Evolutionary conservation across 2,113 vertebrate species (phyloP).

Genomic region (Otis tarda): DNA sequence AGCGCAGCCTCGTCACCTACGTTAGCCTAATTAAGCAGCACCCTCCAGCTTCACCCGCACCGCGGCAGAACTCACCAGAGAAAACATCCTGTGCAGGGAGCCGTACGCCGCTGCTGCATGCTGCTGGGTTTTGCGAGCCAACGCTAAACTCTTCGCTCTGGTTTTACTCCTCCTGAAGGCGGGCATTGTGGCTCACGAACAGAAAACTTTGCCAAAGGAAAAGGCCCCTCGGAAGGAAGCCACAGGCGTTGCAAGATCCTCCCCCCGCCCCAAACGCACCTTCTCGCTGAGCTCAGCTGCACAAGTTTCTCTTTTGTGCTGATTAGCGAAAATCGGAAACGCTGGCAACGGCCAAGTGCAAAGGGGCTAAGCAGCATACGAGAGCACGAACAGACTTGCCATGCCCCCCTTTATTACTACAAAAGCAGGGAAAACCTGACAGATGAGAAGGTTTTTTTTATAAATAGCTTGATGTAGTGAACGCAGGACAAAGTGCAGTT

Average conservation of each 20-base stretch:
- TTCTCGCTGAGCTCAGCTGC: neutral
- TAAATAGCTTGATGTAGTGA: neutral
- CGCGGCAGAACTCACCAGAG: constrained; percentile 70
- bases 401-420: neutral
- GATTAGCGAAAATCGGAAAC: neutral
- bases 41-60: neutral
- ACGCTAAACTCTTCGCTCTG: constrained; percentile 74
- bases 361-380: neutral
- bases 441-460: neutral
- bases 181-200: constrained; percentile 60
- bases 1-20: neutral
- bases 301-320: neutral
- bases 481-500: neutral
- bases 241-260: neutral
- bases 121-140: constrained; percentile 76
- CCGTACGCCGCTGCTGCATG: constrained; percentile 75
- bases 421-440: neutral
- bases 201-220: neutral
- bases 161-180: constrained; percentile 70
- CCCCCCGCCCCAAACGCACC: neutral
- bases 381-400: neutral
- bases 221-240: constrained; percentile 7
- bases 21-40: neutral
- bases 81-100: constrained; percentile 78
- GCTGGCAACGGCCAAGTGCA: neutral